phyloP scores from a whole-genome alignment of 1,140 invertebrate species.

The Drosophila tropicalis region DNA sequence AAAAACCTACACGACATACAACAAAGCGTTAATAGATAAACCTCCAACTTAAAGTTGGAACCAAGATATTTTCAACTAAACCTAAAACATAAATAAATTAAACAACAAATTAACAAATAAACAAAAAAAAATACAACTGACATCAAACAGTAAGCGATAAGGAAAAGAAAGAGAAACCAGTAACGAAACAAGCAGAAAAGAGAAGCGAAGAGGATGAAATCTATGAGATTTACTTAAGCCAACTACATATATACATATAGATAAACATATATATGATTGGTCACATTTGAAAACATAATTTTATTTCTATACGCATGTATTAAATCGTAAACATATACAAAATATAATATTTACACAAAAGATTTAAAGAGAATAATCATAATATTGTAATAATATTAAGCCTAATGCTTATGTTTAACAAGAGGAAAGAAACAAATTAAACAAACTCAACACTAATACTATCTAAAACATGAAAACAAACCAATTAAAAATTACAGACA shows the following conservation, averaged over 20 bases:
- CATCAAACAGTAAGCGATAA: conserved; percentile 47
- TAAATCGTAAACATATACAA: conserved; percentile 42
- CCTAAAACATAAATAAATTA: conserved; percentile 33
- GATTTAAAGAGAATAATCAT: conserved; percentile 1
- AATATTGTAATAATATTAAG: conserved; percentile 1
- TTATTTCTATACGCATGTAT: conserved; percentile 62
- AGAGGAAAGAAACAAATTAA: conserved; percentile 35
- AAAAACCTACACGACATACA: conserved; percentile 6
- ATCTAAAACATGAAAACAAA: conserved; percentile 33
- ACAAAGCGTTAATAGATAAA: conserved; percentile 26
- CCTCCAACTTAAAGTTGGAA: conserved; percentile 60
- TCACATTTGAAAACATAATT: conserved; percentile 61
- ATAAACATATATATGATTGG: conserved; percentile 10
- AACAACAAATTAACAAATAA: conserved; percentile 18
- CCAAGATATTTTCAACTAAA: conserved; percentile 48
- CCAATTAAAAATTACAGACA: conserved; percentile 34
- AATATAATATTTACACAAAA: conserved; percentile 57
- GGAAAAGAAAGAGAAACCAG: conserved; percentile 12
- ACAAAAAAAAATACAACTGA: conserved; percentile 30
- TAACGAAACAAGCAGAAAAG: conserved; percentile 7
- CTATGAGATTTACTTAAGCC: conserved; percentile 61
- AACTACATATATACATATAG: background rate
- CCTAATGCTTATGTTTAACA: conserved; percentile 23
- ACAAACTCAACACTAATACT: conserved; percentile 26
- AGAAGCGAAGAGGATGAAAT: conserved; percentile 27